These are phyloP conservation scores for Balearica regulorum DNA, from an alignment of 2,797 vertebrate species.

Conservation along the genomic window DNA sequence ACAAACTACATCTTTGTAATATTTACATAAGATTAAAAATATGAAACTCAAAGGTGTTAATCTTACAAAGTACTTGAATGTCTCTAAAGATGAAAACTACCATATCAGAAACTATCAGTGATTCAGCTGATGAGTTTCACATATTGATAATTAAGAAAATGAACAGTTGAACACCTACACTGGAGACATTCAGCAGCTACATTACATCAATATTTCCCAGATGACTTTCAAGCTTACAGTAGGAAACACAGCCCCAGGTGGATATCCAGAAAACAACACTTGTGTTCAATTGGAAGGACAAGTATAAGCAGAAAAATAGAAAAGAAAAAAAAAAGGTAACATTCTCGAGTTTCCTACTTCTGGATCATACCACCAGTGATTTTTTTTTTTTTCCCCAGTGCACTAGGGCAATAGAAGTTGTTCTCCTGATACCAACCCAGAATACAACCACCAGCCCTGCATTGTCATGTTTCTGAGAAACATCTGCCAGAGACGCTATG, in stretches of 20 bases:
- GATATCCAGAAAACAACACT: not conserved
- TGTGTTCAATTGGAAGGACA: not conserved
- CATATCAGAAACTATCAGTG: not conserved
- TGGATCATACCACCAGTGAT: not conserved
- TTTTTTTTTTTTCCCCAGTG: not conserved
- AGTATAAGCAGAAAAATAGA: not conserved
- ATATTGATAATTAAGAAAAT: not conserved
- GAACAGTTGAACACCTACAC: not conserved
- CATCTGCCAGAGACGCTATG: not conserved
- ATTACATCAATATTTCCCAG: not conserved
- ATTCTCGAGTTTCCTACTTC: not conserved
- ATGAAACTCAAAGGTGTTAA: not conserved
- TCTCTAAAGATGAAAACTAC: not conserved
- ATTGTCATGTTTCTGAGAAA: not conserved
- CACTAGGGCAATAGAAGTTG: not conserved
- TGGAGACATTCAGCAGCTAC: not conserved
- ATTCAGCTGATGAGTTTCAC: not conserved
- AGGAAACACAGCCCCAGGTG: not conserved
- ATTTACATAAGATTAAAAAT: not conserved
- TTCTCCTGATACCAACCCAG: too few relatives aligned
- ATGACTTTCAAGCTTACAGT: not conserved
- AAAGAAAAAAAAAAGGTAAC: not conserved
- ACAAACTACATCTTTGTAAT: slow-evolving; percentile 13
- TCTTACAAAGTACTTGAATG: not conserved
- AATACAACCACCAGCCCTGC: not conserved